Evolutionary conservation across 2,797 vertebrate genomes (phyloP).

Genomic region (Prunella strophiata): DNA sequence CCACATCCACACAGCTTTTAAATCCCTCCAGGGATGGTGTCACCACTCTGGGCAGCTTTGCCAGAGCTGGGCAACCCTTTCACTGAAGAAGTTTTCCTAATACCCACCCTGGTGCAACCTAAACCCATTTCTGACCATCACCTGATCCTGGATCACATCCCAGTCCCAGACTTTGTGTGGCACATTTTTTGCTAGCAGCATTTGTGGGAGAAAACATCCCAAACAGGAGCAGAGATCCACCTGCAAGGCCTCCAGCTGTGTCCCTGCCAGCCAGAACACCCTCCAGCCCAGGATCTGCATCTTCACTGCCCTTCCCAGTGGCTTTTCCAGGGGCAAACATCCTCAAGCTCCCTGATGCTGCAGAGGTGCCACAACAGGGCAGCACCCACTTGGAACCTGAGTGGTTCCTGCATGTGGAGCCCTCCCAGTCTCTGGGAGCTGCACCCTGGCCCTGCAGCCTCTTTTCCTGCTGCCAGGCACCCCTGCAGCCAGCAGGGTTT

Average conservation of each 20-base stretch:
- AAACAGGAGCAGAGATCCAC: background rate
- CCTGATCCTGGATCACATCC: background rate
- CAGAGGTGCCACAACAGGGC: background rate
- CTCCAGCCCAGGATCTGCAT: background rate
- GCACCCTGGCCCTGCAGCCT: background rate
- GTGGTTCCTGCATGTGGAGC: fast-evolving
- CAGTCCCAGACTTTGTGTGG: fast-evolving
- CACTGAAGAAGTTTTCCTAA: background rate
- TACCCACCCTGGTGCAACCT: background rate
- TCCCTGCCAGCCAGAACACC: background rate
- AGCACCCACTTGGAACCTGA: background rate
- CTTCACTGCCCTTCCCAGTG: fast-evolving
- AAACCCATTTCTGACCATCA: background rate
- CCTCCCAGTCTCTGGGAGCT: background rate
- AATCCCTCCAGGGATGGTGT: background rate
- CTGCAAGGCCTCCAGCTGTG: background rate
- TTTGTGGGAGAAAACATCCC: background rate
- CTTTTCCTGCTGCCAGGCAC: background rate
- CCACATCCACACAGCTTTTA: background rate
- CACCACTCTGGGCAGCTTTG: background rate
- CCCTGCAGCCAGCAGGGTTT: background rate
- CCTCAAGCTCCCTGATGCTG: background rate
- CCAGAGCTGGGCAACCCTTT: background rate
- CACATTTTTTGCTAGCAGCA: background rate
- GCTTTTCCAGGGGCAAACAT: background rate